These are phyloP conservation scores for Leptodactylus fallax DNA, from an alignment of 2,797 vertebrate species.

Conservation along the genomic window DNA sequence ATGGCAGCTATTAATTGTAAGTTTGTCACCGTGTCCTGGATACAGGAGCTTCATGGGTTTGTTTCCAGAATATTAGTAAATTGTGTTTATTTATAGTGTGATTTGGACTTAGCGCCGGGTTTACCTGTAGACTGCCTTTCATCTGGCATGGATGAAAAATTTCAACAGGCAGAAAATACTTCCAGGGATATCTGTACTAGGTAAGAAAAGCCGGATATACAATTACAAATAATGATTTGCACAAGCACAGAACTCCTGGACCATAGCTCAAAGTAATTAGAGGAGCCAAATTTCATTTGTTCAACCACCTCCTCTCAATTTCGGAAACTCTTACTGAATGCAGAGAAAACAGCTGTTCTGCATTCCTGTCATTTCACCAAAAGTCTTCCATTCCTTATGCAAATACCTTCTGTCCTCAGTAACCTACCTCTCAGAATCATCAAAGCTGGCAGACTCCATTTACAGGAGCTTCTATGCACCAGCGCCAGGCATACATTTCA, in stretches of 20 bases:
- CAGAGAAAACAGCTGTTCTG: not conserved
- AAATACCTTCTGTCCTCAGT: not conserved
- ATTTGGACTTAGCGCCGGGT: not conserved
- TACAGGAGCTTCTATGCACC: not conserved
- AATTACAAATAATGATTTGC: constrained; percentile 33
- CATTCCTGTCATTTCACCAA: not conserved
- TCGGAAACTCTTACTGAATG: not conserved
- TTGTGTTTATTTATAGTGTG: too few species aligned
- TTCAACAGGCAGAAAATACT: not conserved
- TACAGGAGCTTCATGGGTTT: not conserved
- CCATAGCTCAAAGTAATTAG: constrained; percentile 22
- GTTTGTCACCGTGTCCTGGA: not conserved
- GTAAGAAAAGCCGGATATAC: not conserved
- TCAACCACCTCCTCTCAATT: constrained; percentile 18
- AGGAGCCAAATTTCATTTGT: constrained; percentile 31
- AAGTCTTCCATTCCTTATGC: not conserved
- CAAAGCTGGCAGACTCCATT: not conserved
- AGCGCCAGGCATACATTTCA: too few species aligned
- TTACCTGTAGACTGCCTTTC: not conserved
- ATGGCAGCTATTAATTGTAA: too few species aligned
- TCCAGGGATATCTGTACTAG: not conserved
- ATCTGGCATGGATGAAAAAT: not conserved
- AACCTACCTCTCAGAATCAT: not conserved
- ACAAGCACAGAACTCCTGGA: constrained; percentile 10
- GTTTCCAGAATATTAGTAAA: not conserved